These are phyloP conservation scores for Candoia aspera DNA, from an alignment of 2,113 vertebrate genomes.

Conservation along the genomic window DNA sequence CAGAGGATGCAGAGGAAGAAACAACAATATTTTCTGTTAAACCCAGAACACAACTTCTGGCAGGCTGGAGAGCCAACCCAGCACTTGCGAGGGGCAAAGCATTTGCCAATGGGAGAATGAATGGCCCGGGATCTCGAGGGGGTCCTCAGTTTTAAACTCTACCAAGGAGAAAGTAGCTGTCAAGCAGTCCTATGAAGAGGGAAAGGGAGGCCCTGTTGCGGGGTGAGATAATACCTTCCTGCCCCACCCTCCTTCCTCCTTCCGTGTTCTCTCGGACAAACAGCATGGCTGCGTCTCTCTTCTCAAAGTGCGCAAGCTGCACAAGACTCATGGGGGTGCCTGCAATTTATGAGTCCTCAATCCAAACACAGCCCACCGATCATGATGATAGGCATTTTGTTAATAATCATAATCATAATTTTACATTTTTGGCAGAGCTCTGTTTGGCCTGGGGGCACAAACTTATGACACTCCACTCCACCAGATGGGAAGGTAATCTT, in stretches of 20 bases:
- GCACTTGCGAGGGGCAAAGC: background rate
- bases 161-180: background rate
- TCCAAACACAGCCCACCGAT: background rate
- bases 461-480: background rate
- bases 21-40: background rate
- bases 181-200: background rate
- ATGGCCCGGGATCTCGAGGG: background rate
- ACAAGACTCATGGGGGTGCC: background rate
- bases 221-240: background rate
- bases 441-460: background rate
- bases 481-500: background rate
- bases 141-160: background rate
- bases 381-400: background rate
- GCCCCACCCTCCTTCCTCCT: no score
- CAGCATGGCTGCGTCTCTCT: background rate
- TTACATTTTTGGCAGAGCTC: background rate
- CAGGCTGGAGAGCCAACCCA: background rate
- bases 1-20: background rate
- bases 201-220: background rate
- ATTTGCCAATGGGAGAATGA: background rate
- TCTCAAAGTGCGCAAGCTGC: background rate
- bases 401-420: background rate
- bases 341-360: background rate
- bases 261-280: background rate
- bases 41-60: background rate